Evolutionary conservation across 2,888 invertebrate genomes (phyloP).

Genomic region (Conus canariensis): DNA sequence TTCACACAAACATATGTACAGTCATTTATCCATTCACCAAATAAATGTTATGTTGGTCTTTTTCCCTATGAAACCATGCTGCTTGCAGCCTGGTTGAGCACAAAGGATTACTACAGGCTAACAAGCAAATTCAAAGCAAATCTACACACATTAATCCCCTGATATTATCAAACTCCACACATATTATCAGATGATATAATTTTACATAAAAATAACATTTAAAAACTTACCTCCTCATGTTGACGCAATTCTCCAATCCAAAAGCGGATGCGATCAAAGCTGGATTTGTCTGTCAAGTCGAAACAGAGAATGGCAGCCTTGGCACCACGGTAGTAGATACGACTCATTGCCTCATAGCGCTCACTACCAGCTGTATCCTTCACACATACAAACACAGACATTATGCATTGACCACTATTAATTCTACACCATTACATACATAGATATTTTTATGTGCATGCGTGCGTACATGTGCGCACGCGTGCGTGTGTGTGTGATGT

Average conservation of each 20-base stretch:
- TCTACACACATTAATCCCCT: no score
- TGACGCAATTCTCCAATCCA: constrained; percentile 85
- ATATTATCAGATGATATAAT: no score
- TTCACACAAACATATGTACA: no score
- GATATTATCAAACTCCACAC: no score
- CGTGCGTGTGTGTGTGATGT: no score
- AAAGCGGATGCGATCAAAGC: constrained; percentile 84
- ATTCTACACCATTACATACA: background rate
- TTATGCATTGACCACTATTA: background rate
- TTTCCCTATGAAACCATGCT: no score
- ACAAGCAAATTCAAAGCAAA: no score
- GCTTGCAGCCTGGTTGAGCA: no score
- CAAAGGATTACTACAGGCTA: no score
- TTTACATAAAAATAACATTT: no score
- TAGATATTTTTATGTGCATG: background rate
- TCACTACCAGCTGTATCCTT: constrained; percentile 88
- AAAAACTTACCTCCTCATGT: constrained; percentile 80
- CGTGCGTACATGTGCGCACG: background rate
- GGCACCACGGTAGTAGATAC: constrained; percentile 86
- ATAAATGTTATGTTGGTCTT: no score
- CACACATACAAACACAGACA: background rate
- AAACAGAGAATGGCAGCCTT: constrained; percentile 87
- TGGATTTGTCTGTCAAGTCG: constrained; percentile 83
- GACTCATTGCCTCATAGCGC: constrained; percentile 85
- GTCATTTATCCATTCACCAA: no score